Evolutionary conservation across 2,113 vertebrate species (phyloP).

Genomic region (Myiozetetes cayanensis): DNA sequence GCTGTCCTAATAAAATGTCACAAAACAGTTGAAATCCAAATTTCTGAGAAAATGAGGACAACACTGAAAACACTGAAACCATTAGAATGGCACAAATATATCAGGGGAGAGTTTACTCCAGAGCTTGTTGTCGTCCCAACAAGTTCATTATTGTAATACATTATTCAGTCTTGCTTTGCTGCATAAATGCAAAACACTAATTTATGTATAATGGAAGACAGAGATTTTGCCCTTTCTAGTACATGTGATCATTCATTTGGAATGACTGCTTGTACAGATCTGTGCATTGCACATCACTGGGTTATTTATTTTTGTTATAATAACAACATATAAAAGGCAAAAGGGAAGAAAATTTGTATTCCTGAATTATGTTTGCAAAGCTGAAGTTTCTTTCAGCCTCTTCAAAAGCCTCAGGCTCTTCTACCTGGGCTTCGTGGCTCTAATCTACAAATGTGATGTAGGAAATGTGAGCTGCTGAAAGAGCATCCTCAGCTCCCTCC

Average conservation of each 20-base stretch:
- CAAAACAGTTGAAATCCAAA: background rate
- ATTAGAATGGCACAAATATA: background rate
- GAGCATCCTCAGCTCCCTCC: background rate
- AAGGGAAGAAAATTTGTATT: background rate
- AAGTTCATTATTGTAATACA: background rate
- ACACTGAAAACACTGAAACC: background rate
- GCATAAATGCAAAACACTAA: background rate
- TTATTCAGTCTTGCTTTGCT: background rate
- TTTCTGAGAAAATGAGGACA: background rate
- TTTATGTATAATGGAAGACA: background rate
- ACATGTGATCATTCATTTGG: background rate
- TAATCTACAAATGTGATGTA: background rate
- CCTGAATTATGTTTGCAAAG: background rate
- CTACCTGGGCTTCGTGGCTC: background rate
- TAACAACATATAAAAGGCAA: background rate
- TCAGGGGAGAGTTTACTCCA: background rate
- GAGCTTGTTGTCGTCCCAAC: background rate
- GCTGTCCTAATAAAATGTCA: background rate
- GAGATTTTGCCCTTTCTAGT: background rate
- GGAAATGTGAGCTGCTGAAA: background rate
- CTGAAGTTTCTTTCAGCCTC: background rate
- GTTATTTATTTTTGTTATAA: background rate
- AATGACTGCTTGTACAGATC: background rate
- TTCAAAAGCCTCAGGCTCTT: background rate
- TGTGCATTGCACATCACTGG: fast-evolving